Evolutionary conservation across 2,888 invertebrate genomes (phyloP), one percentile per base, ranked within the genome.

Genomic region (Myopa tessellatipennis): DNA sequence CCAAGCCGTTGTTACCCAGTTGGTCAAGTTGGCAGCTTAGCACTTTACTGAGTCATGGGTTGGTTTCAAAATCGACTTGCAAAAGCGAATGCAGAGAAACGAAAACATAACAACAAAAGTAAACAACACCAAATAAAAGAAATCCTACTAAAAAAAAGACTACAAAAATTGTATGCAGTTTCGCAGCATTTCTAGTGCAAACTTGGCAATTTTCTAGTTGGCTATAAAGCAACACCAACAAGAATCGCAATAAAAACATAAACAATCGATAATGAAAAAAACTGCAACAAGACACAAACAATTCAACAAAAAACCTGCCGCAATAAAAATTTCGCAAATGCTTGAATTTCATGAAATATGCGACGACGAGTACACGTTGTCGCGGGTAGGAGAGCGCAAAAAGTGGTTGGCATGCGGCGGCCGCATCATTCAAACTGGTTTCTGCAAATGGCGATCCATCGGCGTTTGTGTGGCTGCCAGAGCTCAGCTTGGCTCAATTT

Each of bases 391-490:
- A 60, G 40, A 58, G 60, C 40, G 69, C 60, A 72, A 38, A 38
- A 55, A 61, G 38, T 60, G 38, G 61, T 58, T 72, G 71, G 60
- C 18, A 38, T 72, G 60, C 40, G 58, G 16, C 70, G 16, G 55
- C 16, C 55, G 14, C 10, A 70, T 52, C 55, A 50, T 36, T 4
- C 4, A 50, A 73, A 73, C 73, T 73, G 73, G 74, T 74, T 65
- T 65, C 55, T 55, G 55, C 18, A 63, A 36, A 34, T 65, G 65
- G 18, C 69, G 12, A 50, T 26, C 26, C 26, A 10, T 63, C 34
- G 61, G 26, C 14, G 63, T 3, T 34, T 26, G 70, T 26, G 70
- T 34, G 52, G 55, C 70, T 26, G 34, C 12, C 65, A 16, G 38
- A 4, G 65, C 65, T 12, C 7, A 16, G 26, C 63, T 50, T 26